Evolutionary conservation across 2,888 invertebrate species (phyloP).

Genomic region (Belgica antarctica): DNA sequence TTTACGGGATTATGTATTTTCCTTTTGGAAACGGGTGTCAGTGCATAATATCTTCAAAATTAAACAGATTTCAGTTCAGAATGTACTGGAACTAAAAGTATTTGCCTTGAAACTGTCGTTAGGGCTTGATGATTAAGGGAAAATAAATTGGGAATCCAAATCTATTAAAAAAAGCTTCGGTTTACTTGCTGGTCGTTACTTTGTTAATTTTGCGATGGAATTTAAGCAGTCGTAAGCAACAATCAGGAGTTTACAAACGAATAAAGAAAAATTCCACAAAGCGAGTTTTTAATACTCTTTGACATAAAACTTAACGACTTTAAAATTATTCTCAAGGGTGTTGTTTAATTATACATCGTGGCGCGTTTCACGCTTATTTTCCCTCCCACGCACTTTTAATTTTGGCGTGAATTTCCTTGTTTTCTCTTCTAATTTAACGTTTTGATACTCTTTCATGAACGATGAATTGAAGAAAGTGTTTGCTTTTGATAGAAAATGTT

Average conservation of each 20-base stretch:
- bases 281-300: not conserved
- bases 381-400: constrained; percentile 13
- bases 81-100: no score
- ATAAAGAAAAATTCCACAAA: constrained; percentile 10
- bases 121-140: not conserved
- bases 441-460: not conserved
- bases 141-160: not conserved
- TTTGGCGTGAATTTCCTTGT: constrained; percentile 11
- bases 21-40: not conserved
- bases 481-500: not conserved
- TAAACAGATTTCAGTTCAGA: no score
- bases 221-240: not conserved
- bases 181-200: not conserved
- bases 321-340: constrained; percentile 22
- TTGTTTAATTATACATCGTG: constrained; percentile 20
- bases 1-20: constrained; percentile 14
- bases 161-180: not conserved
- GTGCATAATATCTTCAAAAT: not conserved
- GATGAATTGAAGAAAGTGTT: not conserved
- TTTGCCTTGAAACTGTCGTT: no score
- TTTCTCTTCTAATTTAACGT: constrained; percentile 20
- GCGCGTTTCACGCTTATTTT: not conserved
- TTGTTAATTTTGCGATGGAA: no score
- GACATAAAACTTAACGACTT: constrained; percentile 22
- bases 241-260: not conserved